Evolutionary conservation across 2,113 vertebrate genomes (phyloP).

Genomic region (Desmodus rotundus): DNA sequence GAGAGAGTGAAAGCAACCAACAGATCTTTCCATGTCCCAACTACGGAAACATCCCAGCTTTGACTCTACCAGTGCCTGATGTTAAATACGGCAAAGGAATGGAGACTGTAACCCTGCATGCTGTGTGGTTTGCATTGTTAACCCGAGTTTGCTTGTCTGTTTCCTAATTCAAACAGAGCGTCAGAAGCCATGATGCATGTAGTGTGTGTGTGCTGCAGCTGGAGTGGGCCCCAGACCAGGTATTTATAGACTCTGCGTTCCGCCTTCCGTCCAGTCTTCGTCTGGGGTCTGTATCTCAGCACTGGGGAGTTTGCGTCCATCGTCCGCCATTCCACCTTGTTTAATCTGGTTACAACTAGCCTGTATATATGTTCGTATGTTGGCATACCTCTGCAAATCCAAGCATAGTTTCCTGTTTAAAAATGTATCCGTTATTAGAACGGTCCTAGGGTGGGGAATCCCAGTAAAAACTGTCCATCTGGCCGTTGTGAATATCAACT

Average conservation of each 20-base stretch:
- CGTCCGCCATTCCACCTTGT: not conserved
- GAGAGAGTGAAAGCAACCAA: conserved; percentile 21
- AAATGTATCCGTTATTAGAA: not conserved
- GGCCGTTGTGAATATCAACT: not conserved
- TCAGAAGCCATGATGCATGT: conserved; percentile 98
- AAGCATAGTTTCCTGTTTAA: not conserved
- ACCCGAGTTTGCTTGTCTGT: conserved; percentile 88
- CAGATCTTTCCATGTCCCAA: not conserved
- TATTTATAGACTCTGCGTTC: conserved; percentile 81
- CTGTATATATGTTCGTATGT: not conserved
- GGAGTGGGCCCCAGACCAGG: conserved; percentile 98
- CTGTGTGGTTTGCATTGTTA: conserved; percentile 89
- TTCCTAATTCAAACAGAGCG: conserved; percentile 96
- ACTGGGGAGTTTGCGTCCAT: not conserved
- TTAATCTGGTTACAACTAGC: conserved; percentile 58
- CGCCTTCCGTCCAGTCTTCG: not conserved
- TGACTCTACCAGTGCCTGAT: not conserved
- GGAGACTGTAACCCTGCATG: conserved; percentile 80
- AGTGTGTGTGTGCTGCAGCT: conserved; percentile 92
- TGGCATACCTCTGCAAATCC: not conserved
- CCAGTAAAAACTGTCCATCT: not conserved
- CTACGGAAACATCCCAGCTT: not conserved
- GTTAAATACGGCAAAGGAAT: not conserved
- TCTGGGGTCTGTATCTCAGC: conserved; percentile 32
- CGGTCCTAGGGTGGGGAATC: not conserved